phyloP scores from a whole-genome alignment of 2,888 invertebrate genomes.

The Carabus problematicus region DNA sequence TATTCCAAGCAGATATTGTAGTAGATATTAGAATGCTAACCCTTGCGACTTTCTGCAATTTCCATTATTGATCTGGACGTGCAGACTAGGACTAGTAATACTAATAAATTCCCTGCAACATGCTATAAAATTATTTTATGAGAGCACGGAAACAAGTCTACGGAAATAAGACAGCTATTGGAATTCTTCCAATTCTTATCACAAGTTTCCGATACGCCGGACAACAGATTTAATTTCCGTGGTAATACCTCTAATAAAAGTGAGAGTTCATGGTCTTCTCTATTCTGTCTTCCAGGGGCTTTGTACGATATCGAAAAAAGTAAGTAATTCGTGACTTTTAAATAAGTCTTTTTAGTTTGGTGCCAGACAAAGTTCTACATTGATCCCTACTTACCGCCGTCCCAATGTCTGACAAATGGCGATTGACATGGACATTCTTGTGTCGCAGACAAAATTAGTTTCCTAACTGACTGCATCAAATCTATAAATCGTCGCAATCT shows the following conservation, averaged over 20 bases:
- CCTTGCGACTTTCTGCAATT: no score
- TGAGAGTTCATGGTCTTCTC: background rate
- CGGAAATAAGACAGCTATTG: background rate
- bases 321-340: constrained; percentile 16
- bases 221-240: constrained; percentile 21
- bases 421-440: constrained; percentile 22
- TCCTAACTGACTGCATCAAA: constrained; percentile 8
- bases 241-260: constrained; percentile 23
- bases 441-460: no score
- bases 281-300: background rate
- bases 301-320: background rate
- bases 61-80: constrained; percentile 3
- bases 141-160: background rate
- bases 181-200: constrained; percentile 24
- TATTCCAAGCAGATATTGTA: no score
- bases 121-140: constrained; percentile 3
- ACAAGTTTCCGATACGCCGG: constrained; percentile 22
- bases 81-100: background rate
- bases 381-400: constrained; percentile 19
- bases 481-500: constrained; percentile 22
- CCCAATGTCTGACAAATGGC: constrained; percentile 31
- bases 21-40: no score
- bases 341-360: constrained; percentile 19
- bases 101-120: constrained; percentile 6
- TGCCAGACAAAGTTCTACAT: constrained; percentile 8